phyloP scores from a whole-genome alignment of 1,140 invertebrate genomes.

The Bombus terrestris region DNA sequence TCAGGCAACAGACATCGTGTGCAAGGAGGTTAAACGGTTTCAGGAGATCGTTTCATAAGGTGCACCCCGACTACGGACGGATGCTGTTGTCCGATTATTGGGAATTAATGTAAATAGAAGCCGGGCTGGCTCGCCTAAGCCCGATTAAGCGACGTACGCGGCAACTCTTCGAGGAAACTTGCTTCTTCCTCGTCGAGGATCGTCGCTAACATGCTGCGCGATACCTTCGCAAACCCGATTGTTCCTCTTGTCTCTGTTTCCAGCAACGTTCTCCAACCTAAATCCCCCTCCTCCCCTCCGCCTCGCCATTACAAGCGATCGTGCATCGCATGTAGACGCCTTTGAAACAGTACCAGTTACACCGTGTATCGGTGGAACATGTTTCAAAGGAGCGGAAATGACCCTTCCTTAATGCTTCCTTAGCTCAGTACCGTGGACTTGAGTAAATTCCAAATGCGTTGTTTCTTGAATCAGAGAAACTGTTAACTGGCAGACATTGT shows the following conservation, averaged over 20 bases:
- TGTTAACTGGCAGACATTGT: background rate
- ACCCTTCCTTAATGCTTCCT: slow-evolving; percentile 34
- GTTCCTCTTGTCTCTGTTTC: slow-evolving; percentile 27
- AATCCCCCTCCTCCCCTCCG: background rate
- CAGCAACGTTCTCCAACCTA: slow-evolving; percentile 20
- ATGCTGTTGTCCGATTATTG: slow-evolving; percentile 69
- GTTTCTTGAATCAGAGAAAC: background rate
- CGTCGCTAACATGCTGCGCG: background rate
- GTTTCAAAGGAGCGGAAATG: slow-evolving; percentile 14
- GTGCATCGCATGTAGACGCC: slow-evolving; percentile 58
- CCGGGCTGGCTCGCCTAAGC: slow-evolving; percentile 48
- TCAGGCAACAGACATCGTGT: slow-evolving; percentile 17
- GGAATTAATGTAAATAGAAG: slow-evolving; percentile 70
- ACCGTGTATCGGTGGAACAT: slow-evolving; percentile 54
- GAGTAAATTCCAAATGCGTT: slow-evolving; percentile 27
- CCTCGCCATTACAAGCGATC: slow-evolving; percentile 51
- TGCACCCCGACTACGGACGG: slow-evolving; percentile 27
- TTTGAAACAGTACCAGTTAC: slow-evolving; percentile 46
- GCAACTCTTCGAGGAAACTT: slow-evolving; percentile 46
- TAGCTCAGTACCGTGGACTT: background rate
- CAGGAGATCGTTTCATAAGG: slow-evolving; percentile 50
- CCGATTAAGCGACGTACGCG: slow-evolving; percentile 38
- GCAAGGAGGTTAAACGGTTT: slow-evolving; percentile 49
- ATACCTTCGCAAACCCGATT: background rate
- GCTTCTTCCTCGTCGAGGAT: background rate